Percentiles rank a stretch among this genome's conserved stretches.
phyloP scores from a whole-genome alignment of 2,888 invertebrate species.

The Cremastinae sp. region DNA sequence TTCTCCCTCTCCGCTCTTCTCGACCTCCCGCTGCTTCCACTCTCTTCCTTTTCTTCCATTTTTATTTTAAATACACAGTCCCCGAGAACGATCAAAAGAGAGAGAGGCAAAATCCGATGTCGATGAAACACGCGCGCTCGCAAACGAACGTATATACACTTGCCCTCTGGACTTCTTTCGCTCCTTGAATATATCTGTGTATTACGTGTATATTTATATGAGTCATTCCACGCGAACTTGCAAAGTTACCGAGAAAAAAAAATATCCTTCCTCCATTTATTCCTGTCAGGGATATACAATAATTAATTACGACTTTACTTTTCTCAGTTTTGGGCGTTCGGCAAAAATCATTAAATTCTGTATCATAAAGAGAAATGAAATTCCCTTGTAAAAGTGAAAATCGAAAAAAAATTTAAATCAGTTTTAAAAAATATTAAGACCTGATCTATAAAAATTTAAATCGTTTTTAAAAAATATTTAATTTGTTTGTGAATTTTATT shows the following conservation, averaged over 20 bases:
- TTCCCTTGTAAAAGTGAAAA: too few relatives aligned
- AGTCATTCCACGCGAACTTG: constrained; percentile 21
- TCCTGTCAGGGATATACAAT: too few relatives aligned
- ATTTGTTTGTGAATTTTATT: too few relatives aligned
- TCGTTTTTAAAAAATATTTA: too few relatives aligned
- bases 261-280: too few relatives aligned
- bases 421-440: too few relatives aligned
- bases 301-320: too few relatives aligned
- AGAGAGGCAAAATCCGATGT: constrained; percentile 30
- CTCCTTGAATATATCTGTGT: constrained; percentile 23
- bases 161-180: constrained; percentile 17
- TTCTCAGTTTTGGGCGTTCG: not conserved
- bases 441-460: too few relatives aligned
- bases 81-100: constrained; percentile 36
- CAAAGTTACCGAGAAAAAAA: too few relatives aligned
- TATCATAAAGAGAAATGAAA: too few relatives aligned
- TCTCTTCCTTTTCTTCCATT: constrained; percentile 42
- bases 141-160: constrained; percentile 40
- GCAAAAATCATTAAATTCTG: too few relatives aligned
- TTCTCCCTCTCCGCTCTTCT: constrained; percentile 55
- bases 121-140: constrained; percentile 49
- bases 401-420: too few relatives aligned
- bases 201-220: constrained; percentile 24
- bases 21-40: constrained; percentile 62
- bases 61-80: constrained; percentile 46